Evolutionary conservation across 2,113 vertebrate species (phyloP).

Genomic region (Thinocorus orbignyianus): DNA sequence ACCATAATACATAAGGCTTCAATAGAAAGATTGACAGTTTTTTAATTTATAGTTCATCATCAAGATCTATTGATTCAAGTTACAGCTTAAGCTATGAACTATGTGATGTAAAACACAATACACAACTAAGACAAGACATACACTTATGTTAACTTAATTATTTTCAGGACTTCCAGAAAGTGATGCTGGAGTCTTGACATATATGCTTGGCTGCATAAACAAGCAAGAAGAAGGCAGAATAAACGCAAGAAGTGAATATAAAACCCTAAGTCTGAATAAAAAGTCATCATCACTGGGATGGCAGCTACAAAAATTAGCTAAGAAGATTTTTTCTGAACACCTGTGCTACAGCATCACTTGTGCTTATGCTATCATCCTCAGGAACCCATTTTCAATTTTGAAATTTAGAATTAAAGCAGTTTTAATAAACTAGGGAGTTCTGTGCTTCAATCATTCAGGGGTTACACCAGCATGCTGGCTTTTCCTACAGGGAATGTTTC

Average conservation of each 20-base stretch:
- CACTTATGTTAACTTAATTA: neutral
- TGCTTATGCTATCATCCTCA: neutral
- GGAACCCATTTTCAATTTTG: neutral
- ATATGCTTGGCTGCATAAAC: neutral
- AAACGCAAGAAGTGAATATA: neutral
- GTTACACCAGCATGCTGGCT: neutral
- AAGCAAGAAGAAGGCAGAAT: neutral
- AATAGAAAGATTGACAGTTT: neutral
- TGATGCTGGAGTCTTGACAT: neutral
- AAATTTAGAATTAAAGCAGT: neutral
- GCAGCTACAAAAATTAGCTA: neutral
- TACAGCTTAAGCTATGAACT: neutral
- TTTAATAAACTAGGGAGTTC: neutral
- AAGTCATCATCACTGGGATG: neutral
- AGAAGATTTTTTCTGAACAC: neutral
- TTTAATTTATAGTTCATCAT: neutral
- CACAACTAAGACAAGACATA: neutral
- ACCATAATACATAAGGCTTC: fast-evolving
- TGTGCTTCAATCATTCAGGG: neutral
- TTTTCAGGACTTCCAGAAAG: neutral
- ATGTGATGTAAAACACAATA: neutral
- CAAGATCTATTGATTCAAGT: neutral
- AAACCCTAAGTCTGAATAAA: neutral
- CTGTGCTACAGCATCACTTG: neutral
- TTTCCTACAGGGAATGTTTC: neutral